Evolutionary conservation across 37 sponge, comb jelly and placozoan species (phyloP), one percentile per base, ranked within the genome.

Genomic region (Trichoplax adhaerens): DNA sequence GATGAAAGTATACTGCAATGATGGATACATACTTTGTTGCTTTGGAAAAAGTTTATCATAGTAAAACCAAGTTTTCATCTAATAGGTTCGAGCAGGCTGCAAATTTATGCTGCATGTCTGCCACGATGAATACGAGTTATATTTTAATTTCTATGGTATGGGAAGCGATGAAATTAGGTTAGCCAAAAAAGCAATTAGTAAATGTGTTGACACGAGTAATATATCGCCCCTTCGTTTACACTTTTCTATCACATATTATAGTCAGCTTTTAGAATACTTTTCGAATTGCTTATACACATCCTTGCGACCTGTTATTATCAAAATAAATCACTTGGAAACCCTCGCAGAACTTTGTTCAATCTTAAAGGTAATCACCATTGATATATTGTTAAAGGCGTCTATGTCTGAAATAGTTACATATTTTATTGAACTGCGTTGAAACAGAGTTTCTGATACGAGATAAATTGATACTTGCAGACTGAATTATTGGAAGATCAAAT

Each of bases 331-430:
- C 66, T 67, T 98, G 74, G 99, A 98, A 62, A 88, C 86, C 3
- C 76, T 98, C 52, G 91, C 94, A 61, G 94, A 93, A 55, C 81
- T 93, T 48, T 93, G 91, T 71, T 85, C 62, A 65, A 89, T 98
- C 3, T 72, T 95, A 47, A 95, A 95, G 80, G 92, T 87, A 49
- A 29, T 29, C 29, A 29, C 29, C 29, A 29, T 29, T 29, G 4
- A 55, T 78, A 58, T 47, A 57, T 0, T 57, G 46, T 55, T 71
- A 4, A 67, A 48, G 12, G 10, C 57, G 52, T 65, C 53, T 76
- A 29, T 72, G 69, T 72, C 29, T 29, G 29, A 29, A 29, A 29
- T 29, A 29, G 48, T 71, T 48, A 8, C 62, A 60, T 12, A n/a
- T 12, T 12, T 12, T 60, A n/a, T 8, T 60, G 12, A 60, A 60